Evolutionary conservation across 1,140 invertebrate genomes (phyloP).

Genomic region (Drosophila paulistorum): DNA sequence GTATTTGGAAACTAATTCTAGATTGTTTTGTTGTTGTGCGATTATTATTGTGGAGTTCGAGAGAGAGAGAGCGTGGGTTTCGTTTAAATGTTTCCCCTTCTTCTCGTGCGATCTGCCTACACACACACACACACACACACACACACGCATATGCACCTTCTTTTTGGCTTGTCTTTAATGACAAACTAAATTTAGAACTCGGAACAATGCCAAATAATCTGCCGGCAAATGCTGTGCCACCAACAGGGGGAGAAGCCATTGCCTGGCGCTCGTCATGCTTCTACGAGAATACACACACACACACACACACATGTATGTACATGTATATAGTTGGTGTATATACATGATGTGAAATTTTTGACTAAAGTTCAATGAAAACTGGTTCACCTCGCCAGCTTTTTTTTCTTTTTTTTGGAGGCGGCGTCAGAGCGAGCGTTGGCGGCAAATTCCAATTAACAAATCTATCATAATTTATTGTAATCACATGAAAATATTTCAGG

Average conservation of each 20-base stretch:
- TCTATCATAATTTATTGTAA: constrained; percentile 77
- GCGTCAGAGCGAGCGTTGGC: constrained; percentile 35
- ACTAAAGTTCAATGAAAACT: constrained; percentile 68
- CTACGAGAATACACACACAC: constrained; percentile 36
- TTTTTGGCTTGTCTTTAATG: constrained; percentile 56
- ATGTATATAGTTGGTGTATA: constrained; percentile 20
- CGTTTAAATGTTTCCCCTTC: constrained; percentile 16
- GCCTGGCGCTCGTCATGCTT: constrained; percentile 49
- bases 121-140: constrained; percentile 24
- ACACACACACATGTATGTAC: constrained; percentile 20
- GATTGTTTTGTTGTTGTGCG: neutral
- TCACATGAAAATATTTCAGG: constrained; percentile 52
- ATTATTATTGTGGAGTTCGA: neutral
- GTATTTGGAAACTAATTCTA: too few species aligned
- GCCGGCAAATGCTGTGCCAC: constrained; percentile 57
- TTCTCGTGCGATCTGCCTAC: constrained; percentile 39
- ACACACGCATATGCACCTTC: constrained; percentile 58
- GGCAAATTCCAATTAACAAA: constrained; percentile 74
- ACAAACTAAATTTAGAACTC: constrained; percentile 81
- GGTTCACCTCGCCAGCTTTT: constrained; percentile 50
- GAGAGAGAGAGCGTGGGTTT: neutral
- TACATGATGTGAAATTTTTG: constrained; percentile 44
- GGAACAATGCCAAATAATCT: constrained; percentile 81
- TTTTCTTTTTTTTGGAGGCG: neutral
- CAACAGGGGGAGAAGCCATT: neutral